Evolutionary conservation across 1,140 invertebrate species (phyloP), one percentile per base, ranked within the genome.

Genomic region (Psilanteris sp.): DNA sequence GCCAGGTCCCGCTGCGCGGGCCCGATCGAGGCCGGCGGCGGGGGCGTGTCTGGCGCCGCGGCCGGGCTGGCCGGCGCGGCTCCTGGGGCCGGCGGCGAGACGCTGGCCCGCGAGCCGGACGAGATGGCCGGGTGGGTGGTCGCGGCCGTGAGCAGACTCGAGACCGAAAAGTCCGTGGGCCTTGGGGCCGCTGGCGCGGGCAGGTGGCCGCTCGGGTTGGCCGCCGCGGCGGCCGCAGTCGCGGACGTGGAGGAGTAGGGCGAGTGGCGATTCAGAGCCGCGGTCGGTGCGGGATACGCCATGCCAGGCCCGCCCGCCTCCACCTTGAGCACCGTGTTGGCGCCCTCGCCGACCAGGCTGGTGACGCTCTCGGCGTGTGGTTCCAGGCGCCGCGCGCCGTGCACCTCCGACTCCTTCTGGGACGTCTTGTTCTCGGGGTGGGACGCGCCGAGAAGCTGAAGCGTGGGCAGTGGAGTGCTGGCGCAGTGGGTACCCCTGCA

Each of bases 131-230:
- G 81, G 67, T 82, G 83, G 18, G 75, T 89, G 71, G 82, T 89
- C 62, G 90, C 91, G 36, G 91, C 91, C 78, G 95, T 95, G 81
- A 97, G 91, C n/a, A n/a, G 90, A 81, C 95, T 95, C 79, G 94
- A 95, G 76, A 97, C 94, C 90, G 94, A 95, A 90, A 97, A 97
- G 91, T 97, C 96, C 81, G 96, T 95, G 86, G 95, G 95, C 86
- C 94, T 90, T 82, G 93, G 91, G 90, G 87, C 85, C 46, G 84
- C 87, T 52, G 89, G 88, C 87, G 92, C 82, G 86, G 92, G 87
- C 87, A 91, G 39, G 43, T 85, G 86, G 70, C 86, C 85, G 82
- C 85, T 84, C 32, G 84, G 83, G 22, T 78, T 62, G 52, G 55
- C 34, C 2, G 62, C 62, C 18, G 57, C 41, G 2, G 54, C 14